A percentile compares a stretch with the other conserved stretches of the same genome.
Evolutionary conservation across 2,797 vertebrate genomes (phyloP).

Genomic region (Pampus argenteus): DNA sequence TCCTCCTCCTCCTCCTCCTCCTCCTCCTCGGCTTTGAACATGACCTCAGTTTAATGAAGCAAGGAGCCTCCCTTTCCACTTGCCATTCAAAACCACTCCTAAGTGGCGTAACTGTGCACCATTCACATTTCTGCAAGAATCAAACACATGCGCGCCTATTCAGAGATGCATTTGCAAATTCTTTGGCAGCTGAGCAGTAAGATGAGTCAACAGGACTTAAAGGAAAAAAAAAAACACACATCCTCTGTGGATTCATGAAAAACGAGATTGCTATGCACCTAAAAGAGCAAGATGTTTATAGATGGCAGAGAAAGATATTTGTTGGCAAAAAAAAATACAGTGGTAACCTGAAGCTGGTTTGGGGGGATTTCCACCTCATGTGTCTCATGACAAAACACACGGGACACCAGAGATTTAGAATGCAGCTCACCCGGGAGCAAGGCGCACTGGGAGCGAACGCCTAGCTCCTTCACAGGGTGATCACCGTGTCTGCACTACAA

Average conservation of each 20-base stretch:
- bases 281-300: conserved; percentile 11
- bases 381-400: conserved; percentile 26
- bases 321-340: not conserved
- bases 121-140: conserved; percentile 39
- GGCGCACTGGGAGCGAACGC: not conserved
- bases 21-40: conserved; percentile 66
- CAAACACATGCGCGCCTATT: conserved; percentile 29
- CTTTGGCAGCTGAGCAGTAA: conserved; percentile 29
- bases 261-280: conserved; percentile 12
- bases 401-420: conserved; percentile 4
- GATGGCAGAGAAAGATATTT: conserved; percentile 18
- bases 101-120: conserved; percentile 26
- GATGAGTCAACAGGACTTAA: conserved; percentile 30
- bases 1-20: conserved; percentile 15
- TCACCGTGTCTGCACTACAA: too few species aligned
- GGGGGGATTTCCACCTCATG: conserved; percentile 31
- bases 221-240: not conserved
- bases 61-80: conserved; percentile 54
- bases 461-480: not conserved
- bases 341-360: conserved; percentile 34
- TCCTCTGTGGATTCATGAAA: conserved; percentile 17
- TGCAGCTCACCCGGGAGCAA: not conserved
- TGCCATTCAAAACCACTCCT: conserved; percentile 39
- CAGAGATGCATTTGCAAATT: conserved; percentile 29
- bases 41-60: conserved; percentile 79